Base-by-base conservation (phyloP, 1,140 invertebrate genomes). In the Meloidogyne floridensis region DNA sequence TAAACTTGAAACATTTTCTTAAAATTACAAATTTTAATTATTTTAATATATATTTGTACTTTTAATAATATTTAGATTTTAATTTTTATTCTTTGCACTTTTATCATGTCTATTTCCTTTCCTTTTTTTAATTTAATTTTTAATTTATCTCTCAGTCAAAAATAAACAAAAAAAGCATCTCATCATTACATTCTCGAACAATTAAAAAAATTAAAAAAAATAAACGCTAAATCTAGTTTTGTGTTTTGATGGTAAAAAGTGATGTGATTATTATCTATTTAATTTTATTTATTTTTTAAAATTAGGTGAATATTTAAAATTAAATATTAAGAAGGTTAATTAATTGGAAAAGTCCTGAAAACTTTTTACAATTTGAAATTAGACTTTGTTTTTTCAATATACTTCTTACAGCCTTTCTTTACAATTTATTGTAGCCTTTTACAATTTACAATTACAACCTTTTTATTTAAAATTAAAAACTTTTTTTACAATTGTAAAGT, bases 161-260 rank as follows among this genome's bases (percentile, higher is more conserved):
- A 51, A 51, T 6, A 6, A 47, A 5, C 32, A 47, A 6, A 73
- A 47, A 42, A 43, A 47, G 18, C 43, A 75, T 75, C 6, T 73
- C 18, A 47, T 42, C 13, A 73, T 73, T 15, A 73, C 32, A 20
- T 73, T 73, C 7, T 73, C 13, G 18, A 73, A 20, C 42, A 13
- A 42, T 18, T 18, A n/a, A 59, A 59, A 59, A 56, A 56, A n/a
- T 72, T n/a, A 6, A 65, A 65, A 65, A 65, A 65, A n/a, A 65
- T n/a, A 15, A 65, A n/a, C 59, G n/a, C n/a, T 7, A 65, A 65
- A 65, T 65, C 59, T 65, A 65, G 59, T 65, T 65, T 65, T 65
- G 59, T 65, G n/a, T 65, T 65, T 65, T 65, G 59, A 65, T 65
- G 59, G 59, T 65, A n/a, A 65, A 65, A 65, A 65, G n/a, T 65